phyloP scores from a whole-genome alignment of 2,888 invertebrate species.

The Drosophila austrosaltans region DNA sequence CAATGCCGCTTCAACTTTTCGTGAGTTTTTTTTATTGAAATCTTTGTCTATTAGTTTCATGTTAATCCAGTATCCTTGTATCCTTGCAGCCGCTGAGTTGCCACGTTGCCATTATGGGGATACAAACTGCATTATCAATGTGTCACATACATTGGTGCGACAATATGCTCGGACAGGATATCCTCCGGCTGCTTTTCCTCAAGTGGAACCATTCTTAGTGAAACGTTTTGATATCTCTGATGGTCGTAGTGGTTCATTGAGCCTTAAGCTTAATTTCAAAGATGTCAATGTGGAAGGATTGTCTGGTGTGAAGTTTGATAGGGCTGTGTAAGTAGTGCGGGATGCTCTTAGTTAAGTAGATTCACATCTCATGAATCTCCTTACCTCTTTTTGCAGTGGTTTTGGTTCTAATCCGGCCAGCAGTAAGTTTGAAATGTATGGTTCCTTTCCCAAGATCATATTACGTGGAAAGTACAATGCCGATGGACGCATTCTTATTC shows the following conservation, averaged over 20 bases:
- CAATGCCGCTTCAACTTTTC: slow-evolving; percentile 62
- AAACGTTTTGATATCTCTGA: slow-evolving; percentile 80
- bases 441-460: slow-evolving; percentile 75
- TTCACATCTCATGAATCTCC: background rate
- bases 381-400: slow-evolving; percentile 64
- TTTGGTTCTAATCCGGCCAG: slow-evolving; percentile 78
- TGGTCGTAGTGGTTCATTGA: slow-evolving; percentile 78
- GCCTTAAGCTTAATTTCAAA: slow-evolving; percentile 78
- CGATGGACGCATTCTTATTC: slow-evolving; percentile 83
- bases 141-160: slow-evolving; percentile 72
- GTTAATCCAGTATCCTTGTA: background rate
- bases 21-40: slow-evolving; percentile 57
- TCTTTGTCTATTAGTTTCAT: background rate
- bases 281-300: slow-evolving; percentile 81
- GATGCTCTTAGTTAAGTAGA: too few relatives aligned
- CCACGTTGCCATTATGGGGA: slow-evolving; percentile 79
- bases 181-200: slow-evolving; percentile 77
- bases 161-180: slow-evolving; percentile 79
- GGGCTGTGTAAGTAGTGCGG: slow-evolving; percentile 79
- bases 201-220: slow-evolving; percentile 81
- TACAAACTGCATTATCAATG: slow-evolving; percentile 76
- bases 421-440: slow-evolving; percentile 82
- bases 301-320: slow-evolving; percentile 78
- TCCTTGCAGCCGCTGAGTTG: slow-evolving; percentile 75
- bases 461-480: slow-evolving; percentile 81